phyloP scores from a whole-genome alignment of 2,113 vertebrate genomes.

The Sorex fumeus region DNA sequence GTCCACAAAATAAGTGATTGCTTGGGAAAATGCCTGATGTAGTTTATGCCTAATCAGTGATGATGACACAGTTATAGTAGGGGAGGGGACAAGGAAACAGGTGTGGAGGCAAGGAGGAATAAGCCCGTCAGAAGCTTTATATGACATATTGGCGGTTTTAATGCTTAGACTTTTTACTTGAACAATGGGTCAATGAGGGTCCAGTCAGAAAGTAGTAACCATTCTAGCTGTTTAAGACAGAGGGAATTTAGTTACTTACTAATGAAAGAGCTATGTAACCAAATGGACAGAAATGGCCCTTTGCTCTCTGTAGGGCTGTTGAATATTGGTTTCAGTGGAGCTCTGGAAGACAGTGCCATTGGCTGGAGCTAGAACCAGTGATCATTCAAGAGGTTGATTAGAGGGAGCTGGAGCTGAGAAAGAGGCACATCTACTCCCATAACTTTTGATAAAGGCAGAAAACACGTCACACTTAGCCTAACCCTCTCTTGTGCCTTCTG shows the following conservation, averaged over 20 bases:
- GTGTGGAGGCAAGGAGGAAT: background rate
- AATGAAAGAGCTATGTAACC: background rate
- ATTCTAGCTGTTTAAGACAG: slow-evolving; percentile 43
- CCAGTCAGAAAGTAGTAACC: slow-evolving; percentile 22
- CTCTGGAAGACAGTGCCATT: background rate
- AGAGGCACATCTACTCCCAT: background rate
- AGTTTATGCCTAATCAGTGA: background rate
- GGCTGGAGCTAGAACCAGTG: background rate
- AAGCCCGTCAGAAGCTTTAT: background rate
- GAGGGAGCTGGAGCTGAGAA: background rate
- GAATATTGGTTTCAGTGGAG: background rate
- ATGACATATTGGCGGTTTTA: background rate
- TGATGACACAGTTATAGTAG: background rate
- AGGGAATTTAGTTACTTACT: background rate
- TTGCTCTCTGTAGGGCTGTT: background rate
- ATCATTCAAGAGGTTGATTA: background rate
- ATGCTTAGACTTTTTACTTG: slow-evolving; percentile 48
- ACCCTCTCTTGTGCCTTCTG: background rate
- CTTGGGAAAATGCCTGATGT: background rate
- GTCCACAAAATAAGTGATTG: background rate
- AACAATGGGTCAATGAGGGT: background rate
- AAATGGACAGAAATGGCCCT: background rate
- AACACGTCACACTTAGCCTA: background rate
- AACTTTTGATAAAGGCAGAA: slow-evolving; percentile 1
- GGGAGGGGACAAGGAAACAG: background rate